A percentile compares a stretch with the other conserved stretches of the same genome.
Conservation (phyloP, 2,113 vertebrate genomes). For the Lophura nycthemera region DNA sequence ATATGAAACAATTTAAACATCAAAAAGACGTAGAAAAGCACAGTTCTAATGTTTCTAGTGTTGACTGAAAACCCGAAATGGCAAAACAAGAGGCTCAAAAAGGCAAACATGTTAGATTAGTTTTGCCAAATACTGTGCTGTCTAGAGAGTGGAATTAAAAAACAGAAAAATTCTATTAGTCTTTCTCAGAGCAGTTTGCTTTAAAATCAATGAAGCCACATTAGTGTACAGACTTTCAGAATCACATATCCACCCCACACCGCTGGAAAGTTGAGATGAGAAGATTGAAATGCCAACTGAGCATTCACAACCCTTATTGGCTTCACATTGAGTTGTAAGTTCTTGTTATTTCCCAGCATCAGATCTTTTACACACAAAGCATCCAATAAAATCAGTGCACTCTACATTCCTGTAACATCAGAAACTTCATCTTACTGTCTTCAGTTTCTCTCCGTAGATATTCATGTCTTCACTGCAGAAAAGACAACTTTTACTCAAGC, state of each 20-base stretch:
- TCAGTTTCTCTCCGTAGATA: not conserved
- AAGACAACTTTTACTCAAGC: not conserved
- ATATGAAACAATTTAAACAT: not conserved
- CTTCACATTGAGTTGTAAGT: conserved; percentile 6
- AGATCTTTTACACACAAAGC: not conserved
- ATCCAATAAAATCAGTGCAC: not conserved
- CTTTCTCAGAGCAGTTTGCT: not conserved
- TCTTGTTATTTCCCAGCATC: not conserved
- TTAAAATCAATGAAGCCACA: conserved; percentile 44
- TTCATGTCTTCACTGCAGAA: not conserved
- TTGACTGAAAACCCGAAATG: not conserved
- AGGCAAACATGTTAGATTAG: not conserved
- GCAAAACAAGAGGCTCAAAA: not conserved
- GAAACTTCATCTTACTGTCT: not conserved
- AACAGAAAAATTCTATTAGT: conserved; percentile 16
- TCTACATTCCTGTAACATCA: not conserved
- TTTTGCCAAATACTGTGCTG: conserved; percentile 6
- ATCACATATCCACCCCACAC: not conserved
- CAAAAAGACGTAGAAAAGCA: not conserved
- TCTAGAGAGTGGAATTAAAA: conserved; percentile 7
- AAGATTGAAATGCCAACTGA: not conserved
- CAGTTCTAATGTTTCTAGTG: not conserved
- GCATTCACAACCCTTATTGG: conserved; percentile 11
- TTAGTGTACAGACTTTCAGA: not conserved
- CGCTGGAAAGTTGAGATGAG: conserved; percentile 23